Base-by-base conservation (phyloP, 2,888 invertebrate genomes). In the Dorcus hopei region DNA sequence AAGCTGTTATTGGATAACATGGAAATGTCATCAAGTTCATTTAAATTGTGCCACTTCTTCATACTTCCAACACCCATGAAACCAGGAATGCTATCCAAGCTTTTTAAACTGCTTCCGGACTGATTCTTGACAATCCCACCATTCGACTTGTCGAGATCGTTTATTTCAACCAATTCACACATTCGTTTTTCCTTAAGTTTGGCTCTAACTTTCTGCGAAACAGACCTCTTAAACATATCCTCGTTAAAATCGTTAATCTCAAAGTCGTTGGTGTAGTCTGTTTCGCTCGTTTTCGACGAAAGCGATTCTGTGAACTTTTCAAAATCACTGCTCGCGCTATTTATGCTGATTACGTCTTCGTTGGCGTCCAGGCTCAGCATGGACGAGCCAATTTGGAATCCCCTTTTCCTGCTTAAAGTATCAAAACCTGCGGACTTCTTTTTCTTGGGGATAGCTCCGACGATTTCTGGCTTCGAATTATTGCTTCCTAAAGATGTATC, bases 31-130 rank as follows among this genome's bases (percentile, higher is more conserved):
- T 77, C 73, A 54, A 77, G 61, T 38, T 74, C 70, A 52, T 77
- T 72, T 3, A 63, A 50, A 65, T 74, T 77, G 47, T 69, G 67
- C 77, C 78, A 79, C 61, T 77, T 77, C 58, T 68, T 75, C 64
- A 77, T 72, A 38, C 52, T 65, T 26, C 56, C 54, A 52, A 61
- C 59, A 40, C 56, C 62, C 45, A 69, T 39, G 55, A 74, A 73
- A 9, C 70, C 70, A 0, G 73, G 72, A 14, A 73, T 57, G 64
- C 70, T 73, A 41, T 66, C 68, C 33, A 72, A 61, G 65, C 72
- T 76, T 41, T 68, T 65, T 33, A 77, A 64, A 64, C 76, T 75
- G 38, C 64, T 65, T 43, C 63, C 60, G 4, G 70, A 58, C 14
- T 33, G 47, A 45, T 60, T 55, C 42, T 61, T 53, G 9, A 49